Percentiles rank a stretch among this genome's conserved stretches.
Evolutionary conservation across 53 echinoderm and acorn worm genomes (phyloP).

Genomic region (Echinometra lucunter): DNA sequence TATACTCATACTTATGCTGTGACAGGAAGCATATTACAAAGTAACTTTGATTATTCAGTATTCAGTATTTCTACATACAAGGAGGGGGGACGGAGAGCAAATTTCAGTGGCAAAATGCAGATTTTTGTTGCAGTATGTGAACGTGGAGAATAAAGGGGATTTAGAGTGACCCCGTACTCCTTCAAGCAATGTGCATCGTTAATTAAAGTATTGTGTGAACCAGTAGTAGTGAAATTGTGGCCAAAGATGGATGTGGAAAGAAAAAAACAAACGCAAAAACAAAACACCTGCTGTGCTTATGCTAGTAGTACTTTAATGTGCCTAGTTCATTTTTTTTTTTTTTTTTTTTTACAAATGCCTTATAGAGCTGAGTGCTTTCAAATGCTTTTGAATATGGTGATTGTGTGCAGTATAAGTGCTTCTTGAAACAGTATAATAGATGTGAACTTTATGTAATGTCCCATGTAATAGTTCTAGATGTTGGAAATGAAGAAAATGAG

Average conservation of each 20-base stretch:
- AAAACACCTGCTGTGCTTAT: background rate
- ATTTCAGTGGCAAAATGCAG: background rate
- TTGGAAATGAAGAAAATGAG: background rate
- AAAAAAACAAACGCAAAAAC: no score
- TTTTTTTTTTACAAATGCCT: conserved; percentile 10
- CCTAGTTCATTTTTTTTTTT: background rate
- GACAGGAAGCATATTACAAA: no score
- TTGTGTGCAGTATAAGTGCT: conserved; percentile 8
- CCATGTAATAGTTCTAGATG: background rate
- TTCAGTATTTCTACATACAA: no score
- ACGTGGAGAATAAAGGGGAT: background rate
- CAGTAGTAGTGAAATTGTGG: background rate
- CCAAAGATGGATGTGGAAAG: background rate
- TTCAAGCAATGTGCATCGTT: background rate
- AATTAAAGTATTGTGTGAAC: background rate
- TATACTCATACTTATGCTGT: no score
- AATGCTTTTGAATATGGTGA: background rate
- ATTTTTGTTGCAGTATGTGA: background rate
- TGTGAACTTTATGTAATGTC: background rate
- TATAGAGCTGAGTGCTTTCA: conserved; percentile 28
- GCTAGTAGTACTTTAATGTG: background rate
- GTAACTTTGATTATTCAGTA: no score
- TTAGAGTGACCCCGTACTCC: background rate
- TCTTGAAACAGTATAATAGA: background rate
- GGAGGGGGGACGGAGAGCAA: no score